Percentiles rank a stretch among this genome's conserved stretches.
phyloP scores from a whole-genome alignment of 1,140 invertebrate species.

The Scylla paramamosain region DNA sequence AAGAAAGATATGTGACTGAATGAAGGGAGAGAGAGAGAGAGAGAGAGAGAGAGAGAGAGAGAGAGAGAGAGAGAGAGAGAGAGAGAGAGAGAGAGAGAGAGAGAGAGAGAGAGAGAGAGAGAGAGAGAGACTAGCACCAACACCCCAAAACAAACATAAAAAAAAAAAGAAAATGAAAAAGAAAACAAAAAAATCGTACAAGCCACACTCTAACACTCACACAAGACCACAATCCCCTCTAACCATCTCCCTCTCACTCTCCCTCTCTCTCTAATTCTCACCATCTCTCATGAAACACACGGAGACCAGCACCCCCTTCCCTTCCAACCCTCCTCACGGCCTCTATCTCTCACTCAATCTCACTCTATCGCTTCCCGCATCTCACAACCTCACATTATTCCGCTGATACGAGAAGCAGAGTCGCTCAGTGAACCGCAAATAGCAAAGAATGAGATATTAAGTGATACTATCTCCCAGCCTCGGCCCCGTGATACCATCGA shows the following conservation, averaged over 20 bases:
- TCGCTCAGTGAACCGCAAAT: conserved; percentile 11
- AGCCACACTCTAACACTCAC: no score
- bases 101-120: conserved; percentile 30
- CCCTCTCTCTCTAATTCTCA: neutral
- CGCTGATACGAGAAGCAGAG: conserved; percentile 18
- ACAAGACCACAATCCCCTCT: neutral
- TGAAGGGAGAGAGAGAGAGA: neutral
- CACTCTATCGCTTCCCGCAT: neutral
- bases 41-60: conserved; percentile 38
- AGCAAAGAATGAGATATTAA: conserved; percentile 24
- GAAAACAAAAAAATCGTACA: neutral
- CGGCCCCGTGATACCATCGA: neutral
- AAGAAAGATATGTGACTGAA: neutral
- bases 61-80: conserved; percentile 38
- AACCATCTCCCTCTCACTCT: neutral
- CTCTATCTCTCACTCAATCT: neutral
- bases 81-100: conserved; percentile 35
- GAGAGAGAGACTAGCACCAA: neutral
- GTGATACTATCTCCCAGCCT: neutral
- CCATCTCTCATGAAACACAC: neutral
- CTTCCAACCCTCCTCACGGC: neutral
- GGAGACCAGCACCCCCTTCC: neutral
- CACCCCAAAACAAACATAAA: neutral
- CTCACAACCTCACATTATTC: neutral
- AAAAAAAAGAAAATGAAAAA: neutral